Evolutionary conservation across 1,140 invertebrate species (phyloP).

Genomic region (Melipona quadrifasciata): DNA sequence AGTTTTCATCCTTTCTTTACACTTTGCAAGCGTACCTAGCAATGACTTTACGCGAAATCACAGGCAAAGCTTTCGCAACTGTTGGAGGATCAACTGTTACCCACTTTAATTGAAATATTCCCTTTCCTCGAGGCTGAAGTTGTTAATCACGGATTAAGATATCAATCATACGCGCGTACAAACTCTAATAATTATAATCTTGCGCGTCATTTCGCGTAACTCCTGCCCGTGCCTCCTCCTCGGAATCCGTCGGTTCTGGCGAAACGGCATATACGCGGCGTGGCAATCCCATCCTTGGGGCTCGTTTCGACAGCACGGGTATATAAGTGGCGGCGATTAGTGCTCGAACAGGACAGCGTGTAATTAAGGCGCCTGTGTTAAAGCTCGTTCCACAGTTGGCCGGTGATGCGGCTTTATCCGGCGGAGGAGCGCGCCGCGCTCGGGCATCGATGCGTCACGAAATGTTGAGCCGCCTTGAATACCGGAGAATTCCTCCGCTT

Average conservation of each 20-base stretch:
- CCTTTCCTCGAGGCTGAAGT: too few relatives aligned
- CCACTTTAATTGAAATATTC: neutral
- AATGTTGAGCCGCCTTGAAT: conserved; percentile 57
- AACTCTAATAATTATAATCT: neutral
- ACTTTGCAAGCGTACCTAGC: neutral
- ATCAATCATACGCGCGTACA: neutral
- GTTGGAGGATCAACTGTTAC: neutral
- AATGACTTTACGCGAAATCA: neutral
- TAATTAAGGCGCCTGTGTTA: conserved; percentile 50
- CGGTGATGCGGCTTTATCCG: conserved; percentile 39
- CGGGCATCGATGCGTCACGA: conserved; percentile 60
- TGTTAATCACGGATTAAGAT: neutral
- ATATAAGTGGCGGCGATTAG: conserved; percentile 38
- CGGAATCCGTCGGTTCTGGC: neutral
- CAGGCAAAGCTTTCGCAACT: neutral
- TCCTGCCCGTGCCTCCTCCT: neutral
- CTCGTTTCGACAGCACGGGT: conserved; percentile 22
- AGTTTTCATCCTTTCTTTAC: neutral
- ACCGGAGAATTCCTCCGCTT: conserved; percentile 53
- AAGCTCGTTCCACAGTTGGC: conserved; percentile 28
- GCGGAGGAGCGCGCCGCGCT: conserved; percentile 31
- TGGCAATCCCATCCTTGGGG: neutral
- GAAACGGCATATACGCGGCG: neutral
- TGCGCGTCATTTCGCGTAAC: neutral
- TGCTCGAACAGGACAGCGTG: conserved; percentile 27